Conservation (phyloP, 2,113 vertebrate genomes). For the Pelusios castaneus region DNA sequence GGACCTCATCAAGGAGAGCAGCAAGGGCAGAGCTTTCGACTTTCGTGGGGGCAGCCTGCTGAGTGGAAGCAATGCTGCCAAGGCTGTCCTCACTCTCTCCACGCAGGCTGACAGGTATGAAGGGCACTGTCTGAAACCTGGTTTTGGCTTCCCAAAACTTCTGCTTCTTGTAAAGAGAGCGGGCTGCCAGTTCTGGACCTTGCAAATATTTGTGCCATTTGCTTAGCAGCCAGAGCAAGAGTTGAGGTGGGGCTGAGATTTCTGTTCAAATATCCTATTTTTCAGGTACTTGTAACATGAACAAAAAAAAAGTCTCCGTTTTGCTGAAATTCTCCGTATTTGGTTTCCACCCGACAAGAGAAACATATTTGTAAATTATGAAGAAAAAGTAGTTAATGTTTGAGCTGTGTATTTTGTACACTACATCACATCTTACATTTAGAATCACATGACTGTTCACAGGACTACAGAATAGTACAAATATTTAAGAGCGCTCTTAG, state of each 20-base stretch:
- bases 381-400: background rate
- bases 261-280: background rate
- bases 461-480: background rate
- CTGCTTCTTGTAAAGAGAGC: background rate
- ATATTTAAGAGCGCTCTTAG: background rate
- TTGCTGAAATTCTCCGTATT: background rate
- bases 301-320: background rate
- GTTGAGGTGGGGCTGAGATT: background rate
- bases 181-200: background rate
- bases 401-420: background rate
- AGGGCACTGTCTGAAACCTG: background rate
- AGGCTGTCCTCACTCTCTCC: slow-evolving; percentile 90
- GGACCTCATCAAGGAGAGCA: slow-evolving; percentile 88
- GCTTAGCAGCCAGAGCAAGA: background rate
- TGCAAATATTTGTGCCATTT: rapidly evolving
- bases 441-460: background rate
- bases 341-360: background rate
- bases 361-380: background rate
- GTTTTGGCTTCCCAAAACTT: background rate
- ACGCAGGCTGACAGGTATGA: slow-evolving; percentile 92
- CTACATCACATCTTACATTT: background rate
- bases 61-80: slow-evolving; percentile 84
- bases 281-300: background rate
- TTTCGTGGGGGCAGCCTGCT: slow-evolving; percentile 89
- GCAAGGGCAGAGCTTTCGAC: slow-evolving; percentile 83